Conservation (phyloP, 2,113 vertebrate genomes). For the Propithecus coquereli region DNA sequence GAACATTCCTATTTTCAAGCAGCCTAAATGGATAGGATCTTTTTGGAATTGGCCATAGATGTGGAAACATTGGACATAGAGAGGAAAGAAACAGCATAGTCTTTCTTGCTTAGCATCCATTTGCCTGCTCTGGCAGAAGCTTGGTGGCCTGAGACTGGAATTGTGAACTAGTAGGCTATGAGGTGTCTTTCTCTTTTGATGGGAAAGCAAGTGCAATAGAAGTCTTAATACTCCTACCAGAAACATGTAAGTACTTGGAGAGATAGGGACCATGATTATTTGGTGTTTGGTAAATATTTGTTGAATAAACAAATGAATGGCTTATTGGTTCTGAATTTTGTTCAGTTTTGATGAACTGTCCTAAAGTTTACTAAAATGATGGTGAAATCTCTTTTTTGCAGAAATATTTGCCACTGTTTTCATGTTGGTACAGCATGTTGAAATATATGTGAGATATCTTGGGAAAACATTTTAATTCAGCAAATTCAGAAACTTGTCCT, state of each 20-base stretch:
- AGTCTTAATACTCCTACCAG: neutral
- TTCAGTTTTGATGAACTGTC: slow-evolving; percentile 3
- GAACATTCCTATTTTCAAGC: neutral
- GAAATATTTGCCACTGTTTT: neutral
- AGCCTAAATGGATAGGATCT: neutral
- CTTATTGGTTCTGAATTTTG: neutral
- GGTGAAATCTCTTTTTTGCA: neutral
- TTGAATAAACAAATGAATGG: neutral
- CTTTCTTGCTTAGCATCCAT: neutral
- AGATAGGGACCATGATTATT: neutral
- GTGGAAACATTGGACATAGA: neutral
- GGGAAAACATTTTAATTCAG: slow-evolving; percentile 35
- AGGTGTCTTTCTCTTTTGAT: neutral
- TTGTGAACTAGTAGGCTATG: neutral
- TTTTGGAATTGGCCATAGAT: neutral
- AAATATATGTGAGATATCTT: neutral
- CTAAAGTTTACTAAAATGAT: neutral
- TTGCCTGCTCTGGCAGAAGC: neutral
- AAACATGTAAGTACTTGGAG: neutral
- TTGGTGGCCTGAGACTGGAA: neutral
- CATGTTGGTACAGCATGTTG: neutral
- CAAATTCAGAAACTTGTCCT: neutral
- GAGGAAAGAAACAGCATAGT: neutral
- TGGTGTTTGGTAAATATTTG: slow-evolving; percentile 1
- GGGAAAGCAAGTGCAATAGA: neutral